phyloP scores from a whole-genome alignment of 2,888 invertebrate genomes.

The Metellina segmentata region DNA sequence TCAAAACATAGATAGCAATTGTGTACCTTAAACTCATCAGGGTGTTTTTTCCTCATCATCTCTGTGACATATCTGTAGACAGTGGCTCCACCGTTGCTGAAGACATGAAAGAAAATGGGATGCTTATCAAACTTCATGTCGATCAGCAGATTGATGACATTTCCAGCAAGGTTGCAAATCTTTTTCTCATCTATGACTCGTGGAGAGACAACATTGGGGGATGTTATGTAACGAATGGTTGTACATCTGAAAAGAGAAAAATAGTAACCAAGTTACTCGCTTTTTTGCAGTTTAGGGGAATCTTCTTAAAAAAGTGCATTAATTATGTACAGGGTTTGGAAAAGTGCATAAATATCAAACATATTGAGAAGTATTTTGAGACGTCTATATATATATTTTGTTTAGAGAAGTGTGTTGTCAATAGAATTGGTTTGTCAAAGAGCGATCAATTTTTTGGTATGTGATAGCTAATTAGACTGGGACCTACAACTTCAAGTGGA shows the following conservation, averaged over 20 bases:
- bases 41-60: conserved; percentile 81
- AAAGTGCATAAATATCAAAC: no score
- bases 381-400: no score
- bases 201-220: conserved; percentile 82
- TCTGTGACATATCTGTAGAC: conserved; percentile 86
- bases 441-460: no score
- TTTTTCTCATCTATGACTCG: conserved; percentile 81
- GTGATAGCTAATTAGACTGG: no score
- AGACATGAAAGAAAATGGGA: conserved; percentile 88
- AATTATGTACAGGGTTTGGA: not conserved
- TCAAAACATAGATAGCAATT: no score
- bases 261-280: not conserved
- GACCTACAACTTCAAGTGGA: no score
- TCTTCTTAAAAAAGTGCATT: not conserved
- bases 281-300: not conserved
- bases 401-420: no score
- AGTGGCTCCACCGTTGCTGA: conserved; percentile 89
- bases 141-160: conserved; percentile 85
- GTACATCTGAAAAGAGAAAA: conserved; percentile 84
- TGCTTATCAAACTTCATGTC: conserved; percentile 87
- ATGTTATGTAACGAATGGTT: conserved; percentile 87
- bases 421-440: no score
- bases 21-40: conserved; percentile 59
- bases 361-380: no score
- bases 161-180: conserved; percentile 85